Evolutionary conservation across 2,113 vertebrate genomes (phyloP).

Genomic region (Rhinopomastus cyanomelas): DNA sequence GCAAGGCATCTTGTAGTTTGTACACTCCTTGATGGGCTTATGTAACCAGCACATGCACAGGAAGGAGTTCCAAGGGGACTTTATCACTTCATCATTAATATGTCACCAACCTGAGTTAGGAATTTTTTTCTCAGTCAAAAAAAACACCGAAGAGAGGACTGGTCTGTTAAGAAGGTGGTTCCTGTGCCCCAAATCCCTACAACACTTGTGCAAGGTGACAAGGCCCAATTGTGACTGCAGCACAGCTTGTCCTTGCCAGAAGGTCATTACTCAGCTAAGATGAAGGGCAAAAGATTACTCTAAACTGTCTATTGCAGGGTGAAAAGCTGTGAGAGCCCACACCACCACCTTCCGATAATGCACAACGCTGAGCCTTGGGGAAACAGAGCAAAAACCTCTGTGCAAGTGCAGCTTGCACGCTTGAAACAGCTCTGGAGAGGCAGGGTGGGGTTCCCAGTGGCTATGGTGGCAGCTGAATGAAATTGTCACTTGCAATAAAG

Average conservation of each 20-base stretch:
- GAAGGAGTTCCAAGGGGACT: not conserved
- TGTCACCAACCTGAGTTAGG: not conserved
- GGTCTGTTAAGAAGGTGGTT: not conserved
- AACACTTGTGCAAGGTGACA: not conserved
- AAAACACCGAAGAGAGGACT: not conserved
- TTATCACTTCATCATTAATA: not conserved
- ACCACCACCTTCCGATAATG: not conserved
- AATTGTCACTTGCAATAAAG: slow-evolving; percentile 42
- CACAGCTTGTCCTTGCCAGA: not conserved
- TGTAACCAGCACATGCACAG: not conserved
- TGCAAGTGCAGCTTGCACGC: not conserved
- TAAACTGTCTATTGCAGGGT: not conserved
- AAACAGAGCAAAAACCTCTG: not conserved
- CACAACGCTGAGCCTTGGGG: not conserved
- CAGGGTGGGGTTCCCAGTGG: not conserved
- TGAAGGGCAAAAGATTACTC: not conserved
- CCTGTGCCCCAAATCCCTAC: not conserved
- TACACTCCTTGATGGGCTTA: not conserved
- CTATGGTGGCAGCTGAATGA: slow-evolving; percentile 16
- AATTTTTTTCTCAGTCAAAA: not conserved
- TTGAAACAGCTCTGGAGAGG: not conserved
- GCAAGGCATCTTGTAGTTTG: not conserved
- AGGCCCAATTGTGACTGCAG: not conserved
- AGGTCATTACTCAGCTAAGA: not conserved
- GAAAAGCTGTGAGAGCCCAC: not conserved